Evolutionary conservation across 2,888 invertebrate genomes (phyloP).

Genomic region (Keiferia lycopersicella): DNA sequence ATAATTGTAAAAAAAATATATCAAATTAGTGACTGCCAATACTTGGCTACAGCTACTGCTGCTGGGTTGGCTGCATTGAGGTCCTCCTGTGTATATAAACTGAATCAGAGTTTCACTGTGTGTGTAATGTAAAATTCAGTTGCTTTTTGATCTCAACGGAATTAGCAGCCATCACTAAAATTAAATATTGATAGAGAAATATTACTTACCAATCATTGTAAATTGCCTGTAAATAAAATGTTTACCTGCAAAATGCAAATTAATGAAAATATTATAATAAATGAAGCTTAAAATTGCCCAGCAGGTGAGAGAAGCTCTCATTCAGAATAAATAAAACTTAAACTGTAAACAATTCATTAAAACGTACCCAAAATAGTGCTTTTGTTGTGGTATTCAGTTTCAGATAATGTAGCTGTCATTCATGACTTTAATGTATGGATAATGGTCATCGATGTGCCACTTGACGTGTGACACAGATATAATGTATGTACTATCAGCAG

Average conservation of each 20-base stretch:
- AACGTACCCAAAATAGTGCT: constrained; percentile 15
- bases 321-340: constrained; percentile 22
- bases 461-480: not conserved
- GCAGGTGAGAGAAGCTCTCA: constrained; percentile 10
- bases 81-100: too few relatives aligned
- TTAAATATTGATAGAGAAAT: not conserved
- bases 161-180: too few relatives aligned
- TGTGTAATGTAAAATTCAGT: too few relatives aligned
- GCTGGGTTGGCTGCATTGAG: too few relatives aligned
- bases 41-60: too few relatives aligned
- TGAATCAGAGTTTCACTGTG: too few relatives aligned
- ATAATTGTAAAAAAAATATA: too few relatives aligned
- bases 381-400: constrained; percentile 21
- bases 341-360: constrained; percentile 24
- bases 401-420: constrained; percentile 31
- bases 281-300: constrained; percentile 10
- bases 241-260: constrained; percentile 11
- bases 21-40: too few relatives aligned
- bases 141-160: not conserved
- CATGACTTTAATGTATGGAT: constrained; percentile 11
- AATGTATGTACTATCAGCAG: not conserved
- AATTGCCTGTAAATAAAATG: not conserved
- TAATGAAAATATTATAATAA: constrained; percentile 10
- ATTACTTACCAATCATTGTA: not conserved
- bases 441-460: constrained; percentile 3